A percentile compares a stretch with the other conserved stretches of the same genome.
Conservation (phyloP, 2,113 vertebrate genomes). For the Phylloscopus trochilus region DNA sequence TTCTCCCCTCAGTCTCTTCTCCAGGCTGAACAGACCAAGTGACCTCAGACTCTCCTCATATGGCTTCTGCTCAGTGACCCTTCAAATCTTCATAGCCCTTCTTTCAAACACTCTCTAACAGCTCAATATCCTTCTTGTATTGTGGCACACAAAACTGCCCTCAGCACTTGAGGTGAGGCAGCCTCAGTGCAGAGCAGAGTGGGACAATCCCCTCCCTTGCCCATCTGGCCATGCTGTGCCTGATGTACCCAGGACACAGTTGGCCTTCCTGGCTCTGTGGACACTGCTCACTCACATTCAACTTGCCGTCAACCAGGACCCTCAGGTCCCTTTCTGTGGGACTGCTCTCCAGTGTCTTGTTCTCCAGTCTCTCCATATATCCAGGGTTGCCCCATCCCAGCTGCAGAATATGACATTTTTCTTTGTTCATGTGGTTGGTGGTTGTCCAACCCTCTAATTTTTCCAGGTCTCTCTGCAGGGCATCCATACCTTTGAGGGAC, state of each 20-base stretch:
- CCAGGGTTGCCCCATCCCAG: not conserved
- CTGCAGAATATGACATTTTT: not conserved
- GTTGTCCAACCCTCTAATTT: not conserved
- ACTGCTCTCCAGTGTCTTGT: not conserved
- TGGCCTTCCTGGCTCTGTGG: not conserved
- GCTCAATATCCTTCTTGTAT: not conserved
- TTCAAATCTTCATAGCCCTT: not conserved
- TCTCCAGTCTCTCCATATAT: not conserved
- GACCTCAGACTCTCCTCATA: not conserved
- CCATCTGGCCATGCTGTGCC: accelerated
- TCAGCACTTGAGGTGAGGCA: accelerated
- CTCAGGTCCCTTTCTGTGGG: not conserved
- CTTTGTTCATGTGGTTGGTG: not conserved
- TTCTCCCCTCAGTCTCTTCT: not conserved
- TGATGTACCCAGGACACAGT: accelerated
- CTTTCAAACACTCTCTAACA: not conserved
- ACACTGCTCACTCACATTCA: not conserved
- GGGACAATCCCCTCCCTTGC: not conserved
- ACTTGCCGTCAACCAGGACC: accelerated
- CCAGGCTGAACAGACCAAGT: not conserved
- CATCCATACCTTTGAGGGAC: not conserved
- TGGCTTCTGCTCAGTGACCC: accelerated
- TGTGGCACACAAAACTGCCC: not conserved
- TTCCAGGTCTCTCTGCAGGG: not conserved
- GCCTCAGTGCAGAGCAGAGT: accelerated